These are phyloP conservation scores for Ambastaia sidthimunki DNA, from an alignment of 2,797 vertebrate genomes.

Conservation along the genomic window DNA sequence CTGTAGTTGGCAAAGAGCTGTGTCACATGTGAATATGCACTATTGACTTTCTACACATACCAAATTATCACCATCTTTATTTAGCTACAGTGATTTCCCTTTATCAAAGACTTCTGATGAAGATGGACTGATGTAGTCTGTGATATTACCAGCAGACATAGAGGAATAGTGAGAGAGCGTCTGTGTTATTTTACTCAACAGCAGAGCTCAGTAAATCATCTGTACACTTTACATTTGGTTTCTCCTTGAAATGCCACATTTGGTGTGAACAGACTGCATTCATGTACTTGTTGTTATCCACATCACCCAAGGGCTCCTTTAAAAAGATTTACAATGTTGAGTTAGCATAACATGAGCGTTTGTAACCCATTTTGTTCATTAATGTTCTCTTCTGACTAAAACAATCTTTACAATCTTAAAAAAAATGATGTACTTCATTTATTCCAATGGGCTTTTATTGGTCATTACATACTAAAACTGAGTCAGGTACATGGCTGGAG, in stretches of 20 bases:
- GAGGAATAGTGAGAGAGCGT: not conserved
- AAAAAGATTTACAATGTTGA: not conserved
- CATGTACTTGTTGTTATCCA: not conserved
- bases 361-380: not conserved
- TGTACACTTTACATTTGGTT: not conserved
- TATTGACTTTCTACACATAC: not conserved
- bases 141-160: not conserved
- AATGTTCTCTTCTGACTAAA: not conserved
- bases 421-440: not conserved
- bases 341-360: not conserved
- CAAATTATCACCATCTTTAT: not conserved
- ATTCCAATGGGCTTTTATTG: not conserved
- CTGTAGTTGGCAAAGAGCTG: not conserved
- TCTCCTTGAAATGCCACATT: not conserved
- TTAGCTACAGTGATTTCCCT: constrained; percentile 3
- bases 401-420: not conserved
- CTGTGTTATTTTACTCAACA: not conserved
- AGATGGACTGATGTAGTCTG: not conserved
- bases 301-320: not conserved
- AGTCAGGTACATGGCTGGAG: too few relatives aligned
- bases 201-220: not conserved
- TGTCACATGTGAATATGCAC: not conserved
- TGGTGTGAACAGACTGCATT: not conserved
- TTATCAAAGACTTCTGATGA: not conserved
- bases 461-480: not conserved